A percentile compares a stretch with the other conserved stretches of the same genome.
These are phyloP conservation scores for Lasioglossum leucozonium DNA, from an alignment of 2,888 invertebrate species.

Conservation along the genomic window DNA sequence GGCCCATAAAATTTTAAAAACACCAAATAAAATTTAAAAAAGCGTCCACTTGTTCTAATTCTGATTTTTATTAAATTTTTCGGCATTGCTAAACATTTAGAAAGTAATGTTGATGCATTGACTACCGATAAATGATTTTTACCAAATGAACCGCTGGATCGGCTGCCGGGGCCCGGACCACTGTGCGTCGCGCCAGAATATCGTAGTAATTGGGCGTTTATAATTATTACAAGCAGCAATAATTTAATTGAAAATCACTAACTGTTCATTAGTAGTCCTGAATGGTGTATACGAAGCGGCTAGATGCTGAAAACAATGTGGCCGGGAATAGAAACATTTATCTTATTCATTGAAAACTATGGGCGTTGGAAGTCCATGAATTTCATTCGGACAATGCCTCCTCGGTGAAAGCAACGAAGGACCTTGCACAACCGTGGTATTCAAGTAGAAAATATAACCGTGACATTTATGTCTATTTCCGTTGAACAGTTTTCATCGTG, in stretches of 20 bases:
- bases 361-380: background rate
- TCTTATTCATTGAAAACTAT: background rate
- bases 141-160: no score
- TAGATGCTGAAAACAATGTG: background rate
- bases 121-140: no score
- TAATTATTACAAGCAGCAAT: background rate
- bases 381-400: background rate
- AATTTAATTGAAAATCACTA: background rate
- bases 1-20: background rate
- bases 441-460: constrained; percentile 5
- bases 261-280: background rate
- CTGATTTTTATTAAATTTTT: no score
- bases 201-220: background rate
- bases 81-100: no score
- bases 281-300: background rate
- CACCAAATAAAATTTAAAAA: background rate
- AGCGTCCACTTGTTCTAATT: no score
- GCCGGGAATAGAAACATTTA: background rate
- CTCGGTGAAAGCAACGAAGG: background rate
- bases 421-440: background rate
- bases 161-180: no score
- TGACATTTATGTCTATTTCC: constrained; percentile 16
- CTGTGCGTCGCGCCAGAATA: no score
- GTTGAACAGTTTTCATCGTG: background rate
- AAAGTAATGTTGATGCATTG: no score